Conservation (phyloP, 2,113 vertebrate species). For the Nannobrachium achirus region DNA sequence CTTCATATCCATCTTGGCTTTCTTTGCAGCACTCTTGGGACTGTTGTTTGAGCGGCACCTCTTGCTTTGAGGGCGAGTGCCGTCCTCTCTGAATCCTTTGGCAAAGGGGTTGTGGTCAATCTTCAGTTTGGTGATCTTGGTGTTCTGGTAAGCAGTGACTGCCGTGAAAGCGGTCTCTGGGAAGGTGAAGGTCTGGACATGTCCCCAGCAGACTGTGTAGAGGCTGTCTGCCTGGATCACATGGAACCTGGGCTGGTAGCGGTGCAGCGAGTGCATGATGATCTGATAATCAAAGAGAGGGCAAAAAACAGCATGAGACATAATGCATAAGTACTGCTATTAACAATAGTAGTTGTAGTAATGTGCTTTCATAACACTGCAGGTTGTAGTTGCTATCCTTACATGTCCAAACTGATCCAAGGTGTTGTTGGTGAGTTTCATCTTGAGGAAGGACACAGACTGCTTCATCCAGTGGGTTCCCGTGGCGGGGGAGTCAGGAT, state of each 20-base stretch:
- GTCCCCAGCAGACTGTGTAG: slow-evolving; percentile 83
- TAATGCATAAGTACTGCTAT: not conserved
- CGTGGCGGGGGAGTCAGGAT: slow-evolving; percentile 87
- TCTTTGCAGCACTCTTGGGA: slow-evolving; percentile 46
- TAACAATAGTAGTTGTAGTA: not conserved
- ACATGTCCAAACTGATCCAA: slow-evolving; percentile 89
- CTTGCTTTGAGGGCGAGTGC: slow-evolving; percentile 78
- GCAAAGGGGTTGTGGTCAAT: slow-evolving; percentile 92
- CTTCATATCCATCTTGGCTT: slow-evolving; percentile 24
- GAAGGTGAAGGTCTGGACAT: slow-evolving; percentile 87
- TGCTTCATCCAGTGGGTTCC: slow-evolving; percentile 93
- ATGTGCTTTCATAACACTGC: not conserved
- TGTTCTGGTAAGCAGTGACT: slow-evolving; percentile 91
- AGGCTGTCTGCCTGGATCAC: slow-evolving; percentile 86
- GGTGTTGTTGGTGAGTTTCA: slow-evolving; percentile 92
- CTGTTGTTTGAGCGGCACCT: slow-evolving; percentile 65
- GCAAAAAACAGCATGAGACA: not conserved
- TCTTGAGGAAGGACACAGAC: slow-evolving; percentile 85
- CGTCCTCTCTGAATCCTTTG: slow-evolving; percentile 85
- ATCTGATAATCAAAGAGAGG: slow-evolving; percentile 67
- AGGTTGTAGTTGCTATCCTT: slow-evolving; percentile 30
- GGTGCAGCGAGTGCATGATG: slow-evolving; percentile 85
- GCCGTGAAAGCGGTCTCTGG: slow-evolving; percentile 88
- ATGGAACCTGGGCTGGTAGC: slow-evolving; percentile 85
- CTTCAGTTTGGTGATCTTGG: slow-evolving; percentile 90